These are phyloP conservation scores for Drosophila subsilvestris DNA, from an alignment of 2,888 invertebrate species.

Conservation along the genomic window DNA sequence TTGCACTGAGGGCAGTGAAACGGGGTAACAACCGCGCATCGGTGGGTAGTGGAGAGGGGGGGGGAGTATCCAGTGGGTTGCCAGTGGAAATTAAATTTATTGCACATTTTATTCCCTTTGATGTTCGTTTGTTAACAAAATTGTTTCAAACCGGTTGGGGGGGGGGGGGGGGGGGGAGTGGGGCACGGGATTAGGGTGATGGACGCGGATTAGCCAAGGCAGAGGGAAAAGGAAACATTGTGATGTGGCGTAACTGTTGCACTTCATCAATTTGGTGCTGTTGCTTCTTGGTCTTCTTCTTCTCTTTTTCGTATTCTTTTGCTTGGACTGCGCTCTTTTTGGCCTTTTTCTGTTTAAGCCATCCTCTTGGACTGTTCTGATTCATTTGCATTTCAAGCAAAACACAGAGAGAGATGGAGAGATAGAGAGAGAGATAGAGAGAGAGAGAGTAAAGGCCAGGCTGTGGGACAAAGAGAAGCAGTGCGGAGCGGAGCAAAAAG, in stretches of 20 bases:
- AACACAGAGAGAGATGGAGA: conserved; percentile 37
- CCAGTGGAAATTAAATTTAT: conserved; percentile 80
- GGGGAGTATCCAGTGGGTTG: conserved; percentile 2
- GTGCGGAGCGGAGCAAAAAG: conserved; percentile 20
- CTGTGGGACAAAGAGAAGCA: not conserved
- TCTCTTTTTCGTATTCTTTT: not conserved
- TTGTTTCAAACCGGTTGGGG: conserved; percentile 43
- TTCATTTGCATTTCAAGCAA: conserved; percentile 78
- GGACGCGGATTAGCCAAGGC: conserved; percentile 74
- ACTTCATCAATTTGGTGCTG: conserved; percentile 63
- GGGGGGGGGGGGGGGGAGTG: conserved; percentile 51
- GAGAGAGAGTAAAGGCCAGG: not conserved
- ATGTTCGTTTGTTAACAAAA: conserved; percentile 80
- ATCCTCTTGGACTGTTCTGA: conserved; percentile 40
- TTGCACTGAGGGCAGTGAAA: not conserved
- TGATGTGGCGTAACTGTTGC: conserved; percentile 77
- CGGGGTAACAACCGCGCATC: not conserved
- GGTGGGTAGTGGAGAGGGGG: not conserved
- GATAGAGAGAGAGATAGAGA: not conserved
- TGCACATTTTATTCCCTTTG: conserved; percentile 82
- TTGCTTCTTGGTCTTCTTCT: conserved; percentile 11
- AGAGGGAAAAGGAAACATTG: conserved; percentile 48
- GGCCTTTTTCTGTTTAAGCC: conserved; percentile 10
- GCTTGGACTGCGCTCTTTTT: not conserved
- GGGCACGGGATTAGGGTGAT: conserved; percentile 70